These are phyloP conservation scores for Melopsittacus undulatus DNA, from an alignment of 2,797 vertebrate genomes.

Conservation along the genomic window DNA sequence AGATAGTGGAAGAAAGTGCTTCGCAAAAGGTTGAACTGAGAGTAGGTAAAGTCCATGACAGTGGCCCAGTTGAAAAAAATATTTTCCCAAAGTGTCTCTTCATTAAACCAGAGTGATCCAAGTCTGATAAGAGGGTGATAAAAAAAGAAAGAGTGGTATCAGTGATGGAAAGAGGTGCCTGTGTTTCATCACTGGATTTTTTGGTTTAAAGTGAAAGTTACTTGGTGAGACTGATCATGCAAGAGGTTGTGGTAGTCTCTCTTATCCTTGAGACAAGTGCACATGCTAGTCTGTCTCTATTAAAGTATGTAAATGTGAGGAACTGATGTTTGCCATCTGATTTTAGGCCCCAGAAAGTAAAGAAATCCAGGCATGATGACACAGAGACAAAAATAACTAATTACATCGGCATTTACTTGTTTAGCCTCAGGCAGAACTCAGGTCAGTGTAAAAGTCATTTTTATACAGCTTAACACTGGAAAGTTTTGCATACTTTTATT, in stretches of 20 bases:
- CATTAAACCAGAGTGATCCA: background rate
- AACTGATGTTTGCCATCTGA: background rate
- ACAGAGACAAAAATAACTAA: background rate
- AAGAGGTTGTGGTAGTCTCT: background rate
- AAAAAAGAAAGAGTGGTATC: background rate
- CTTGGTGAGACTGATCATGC: background rate
- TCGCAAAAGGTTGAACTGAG: background rate
- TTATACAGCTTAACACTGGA: background rate
- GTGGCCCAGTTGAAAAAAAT: background rate
- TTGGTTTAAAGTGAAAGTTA: background rate
- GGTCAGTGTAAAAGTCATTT: background rate
- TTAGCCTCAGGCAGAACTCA: background rate
- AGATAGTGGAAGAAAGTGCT: background rate
- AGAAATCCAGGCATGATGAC: background rate
- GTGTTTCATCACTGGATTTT: background rate
- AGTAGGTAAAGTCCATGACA: background rate
- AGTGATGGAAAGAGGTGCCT: background rate
- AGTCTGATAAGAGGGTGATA: background rate
- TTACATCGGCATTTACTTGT: background rate
- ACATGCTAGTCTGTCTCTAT: background rate
- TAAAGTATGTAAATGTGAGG: background rate
- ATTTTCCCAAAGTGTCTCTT: background rate
- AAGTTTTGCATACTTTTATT: background rate
- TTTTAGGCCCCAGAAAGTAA: conserved; percentile 6
- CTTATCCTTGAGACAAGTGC: background rate